Base-by-base conservation (phyloP, 37 sponge, comb jelly and placozoan species). In the Mnemiopsis leidyi region DNA sequence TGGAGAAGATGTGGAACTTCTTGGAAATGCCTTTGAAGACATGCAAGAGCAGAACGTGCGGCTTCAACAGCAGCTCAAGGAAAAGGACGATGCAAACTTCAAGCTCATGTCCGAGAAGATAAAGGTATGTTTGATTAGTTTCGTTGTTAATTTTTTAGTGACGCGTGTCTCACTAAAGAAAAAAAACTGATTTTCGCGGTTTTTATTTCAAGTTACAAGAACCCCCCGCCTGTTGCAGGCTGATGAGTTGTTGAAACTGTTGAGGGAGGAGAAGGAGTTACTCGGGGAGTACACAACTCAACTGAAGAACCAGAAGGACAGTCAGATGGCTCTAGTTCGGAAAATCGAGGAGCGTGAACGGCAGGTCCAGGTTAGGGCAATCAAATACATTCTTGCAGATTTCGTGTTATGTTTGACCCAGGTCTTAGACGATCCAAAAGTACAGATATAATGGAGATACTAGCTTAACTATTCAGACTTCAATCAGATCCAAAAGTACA, bases 31-130 rank as follows among this genome's bases (percentile, higher is more conserved):
- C 16, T 98, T 94, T 88, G 99, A 97, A 77, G 99, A 98, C 34
- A 92, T 96, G 93, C 99, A 97, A 76, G 99, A 98, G 76, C 96
- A 96, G 93, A 97, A 97, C 68, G 69, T 95, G 32, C 95, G 96
- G 38, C 94, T 98, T 0, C 96, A 96, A 25, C 92, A 96, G 32
- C 97, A 98, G 69, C 94, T 98, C 1, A 96, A 97, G 94, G 98
- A 98, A 88, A 98, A 98, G 40, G 96, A 97, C 71, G 99, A 98
- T 93, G 96, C 97, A n/a, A 98, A 98, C 83, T 95, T 97, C 40
- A 98, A 98, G 76, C 95, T 98, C 36, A 98, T 98, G 96, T 95
- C 96, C n/a, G 99, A 98, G 76, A 67, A 96, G 35, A 95, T 96
- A 69, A 97, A 97, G 82, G 92, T 92, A 69, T 16, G 48, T 48